These are phyloP conservation scores for Drosophila orena DNA, from an alignment of 1,140 invertebrate genomes.

Conservation along the genomic window DNA sequence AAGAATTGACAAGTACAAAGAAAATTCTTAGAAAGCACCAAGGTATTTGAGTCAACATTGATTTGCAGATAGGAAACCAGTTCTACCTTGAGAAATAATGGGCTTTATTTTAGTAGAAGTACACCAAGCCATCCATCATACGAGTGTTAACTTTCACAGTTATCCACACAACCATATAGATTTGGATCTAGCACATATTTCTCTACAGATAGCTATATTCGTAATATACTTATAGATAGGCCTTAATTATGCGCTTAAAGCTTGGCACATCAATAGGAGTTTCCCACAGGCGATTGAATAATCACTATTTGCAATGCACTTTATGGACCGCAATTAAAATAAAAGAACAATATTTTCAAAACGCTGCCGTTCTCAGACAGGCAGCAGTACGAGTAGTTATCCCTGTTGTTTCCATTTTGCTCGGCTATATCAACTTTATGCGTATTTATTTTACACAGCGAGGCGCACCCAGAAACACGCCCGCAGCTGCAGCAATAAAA, in stretches of 20 bases:
- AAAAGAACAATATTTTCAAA: conserved; percentile 42
- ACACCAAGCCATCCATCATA: no score
- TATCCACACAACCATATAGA: neutral
- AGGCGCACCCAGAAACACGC: conserved; percentile 77
- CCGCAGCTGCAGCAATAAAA: conserved; percentile 77
- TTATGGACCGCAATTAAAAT: conserved; percentile 51
- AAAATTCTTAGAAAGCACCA: conserved; percentile 23
- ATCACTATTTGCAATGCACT: conserved; percentile 24
- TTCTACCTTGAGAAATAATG: neutral
- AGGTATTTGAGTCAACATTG: conserved; percentile 7
- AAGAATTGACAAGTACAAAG: conserved; percentile 11
- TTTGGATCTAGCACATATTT: neutral
- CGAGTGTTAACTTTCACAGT: no score
- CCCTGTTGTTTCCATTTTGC: conserved; percentile 34
- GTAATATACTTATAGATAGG: neutral
- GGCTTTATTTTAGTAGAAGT: neutral
- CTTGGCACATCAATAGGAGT: neutral
- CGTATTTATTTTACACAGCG: conserved; percentile 58
- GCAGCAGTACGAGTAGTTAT: conserved; percentile 25
- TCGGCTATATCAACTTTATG: conserved; percentile 39
- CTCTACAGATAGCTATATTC: no score
- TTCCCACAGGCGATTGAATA: conserved; percentile 28
- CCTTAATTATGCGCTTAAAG: neutral
- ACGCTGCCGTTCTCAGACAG: conserved; percentile 16
- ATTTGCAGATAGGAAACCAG: conserved; percentile 18